Evolutionary conservation across 2,797 vertebrate species (phyloP), one percentile per base, ranked within the genome.

Genomic region (Rhinatrema bivittatum): DNA sequence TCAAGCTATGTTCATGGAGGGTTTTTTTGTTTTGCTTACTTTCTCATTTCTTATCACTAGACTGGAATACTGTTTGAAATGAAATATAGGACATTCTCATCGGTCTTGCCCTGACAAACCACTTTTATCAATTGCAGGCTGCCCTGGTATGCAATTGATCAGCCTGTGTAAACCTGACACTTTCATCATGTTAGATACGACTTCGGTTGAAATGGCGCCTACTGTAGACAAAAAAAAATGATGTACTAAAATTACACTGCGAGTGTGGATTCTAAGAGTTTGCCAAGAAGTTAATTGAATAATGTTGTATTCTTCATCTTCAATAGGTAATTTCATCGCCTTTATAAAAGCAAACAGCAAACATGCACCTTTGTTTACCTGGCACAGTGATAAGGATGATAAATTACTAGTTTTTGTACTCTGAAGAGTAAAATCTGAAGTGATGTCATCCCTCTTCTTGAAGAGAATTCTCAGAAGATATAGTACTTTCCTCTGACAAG

Each of bases 381-480:
- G 58, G 27, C 64, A 56, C 27, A n/a, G 3, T 38, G 47, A 41
- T 44, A 40, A 72, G 48, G 36, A 56, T 51, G 52, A 63, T 39
- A 57, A 59, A 72, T 62, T 34, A 38, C 32, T 46, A 0, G 2
- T 20, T 22, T 22, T 45, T 62, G 42, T 36, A 24, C 48, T 41
- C 12, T 24, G 39, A 34, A n/a, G 35, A 57, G 45, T 43, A 50
- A 58, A 52, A 63, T 51, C 5, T 36, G 34, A 49, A 54, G 25
- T 39, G 31, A 23, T 46, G 34, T 19, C 39, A 29, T 26, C 35
- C n/a, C 20, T 37, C 15, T 7, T 7, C 16, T 19, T 39, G 43
- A 29, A 40, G 16, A 25, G 35, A 16, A 43, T 45, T 56, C 12
- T 16, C 12, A 7, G 19, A n/a, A n/a, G 7, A 3, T 30, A 18